Evolutionary conservation across 1,140 invertebrate genomes (phyloP).

Genomic region (Drosophila pectinifera): DNA sequence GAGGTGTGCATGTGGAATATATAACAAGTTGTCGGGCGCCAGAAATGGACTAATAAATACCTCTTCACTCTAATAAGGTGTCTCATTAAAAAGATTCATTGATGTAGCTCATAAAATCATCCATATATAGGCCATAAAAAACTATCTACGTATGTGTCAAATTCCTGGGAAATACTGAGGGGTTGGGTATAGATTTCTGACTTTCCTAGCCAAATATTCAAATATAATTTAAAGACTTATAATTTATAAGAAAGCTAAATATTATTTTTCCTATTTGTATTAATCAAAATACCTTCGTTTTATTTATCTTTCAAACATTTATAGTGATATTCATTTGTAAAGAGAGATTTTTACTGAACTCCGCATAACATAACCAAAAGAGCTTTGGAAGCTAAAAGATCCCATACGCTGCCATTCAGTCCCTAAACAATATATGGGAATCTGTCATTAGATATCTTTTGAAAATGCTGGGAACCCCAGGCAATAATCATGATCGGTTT

Average conservation of each 20-base stretch:
- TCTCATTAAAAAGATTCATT: conserved; percentile 5
- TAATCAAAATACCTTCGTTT: too few species aligned
- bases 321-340: not conserved
- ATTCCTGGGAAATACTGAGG: too few species aligned
- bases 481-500: not conserved
- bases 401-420: not conserved
- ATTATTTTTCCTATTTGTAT: too few species aligned
- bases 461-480: conserved; percentile 1
- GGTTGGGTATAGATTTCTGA: too few species aligned
- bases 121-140: not conserved
- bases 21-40: not conserved
- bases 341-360: too few species aligned
- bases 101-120: not conserved
- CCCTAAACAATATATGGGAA: conserved; percentile 2
- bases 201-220: too few species aligned
- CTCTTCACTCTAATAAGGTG: conserved; percentile 9
- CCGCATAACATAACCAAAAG: not conserved
- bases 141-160: not conserved
- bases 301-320: not conserved
- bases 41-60: conserved; percentile 23
- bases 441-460: not conserved
- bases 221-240: too few species aligned
- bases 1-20: conserved; percentile 36
- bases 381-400: not conserved
- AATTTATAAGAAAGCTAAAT: too few species aligned